Conservation (phyloP, 1,140 invertebrate species). For the Philotrypesis tridentata region DNA sequence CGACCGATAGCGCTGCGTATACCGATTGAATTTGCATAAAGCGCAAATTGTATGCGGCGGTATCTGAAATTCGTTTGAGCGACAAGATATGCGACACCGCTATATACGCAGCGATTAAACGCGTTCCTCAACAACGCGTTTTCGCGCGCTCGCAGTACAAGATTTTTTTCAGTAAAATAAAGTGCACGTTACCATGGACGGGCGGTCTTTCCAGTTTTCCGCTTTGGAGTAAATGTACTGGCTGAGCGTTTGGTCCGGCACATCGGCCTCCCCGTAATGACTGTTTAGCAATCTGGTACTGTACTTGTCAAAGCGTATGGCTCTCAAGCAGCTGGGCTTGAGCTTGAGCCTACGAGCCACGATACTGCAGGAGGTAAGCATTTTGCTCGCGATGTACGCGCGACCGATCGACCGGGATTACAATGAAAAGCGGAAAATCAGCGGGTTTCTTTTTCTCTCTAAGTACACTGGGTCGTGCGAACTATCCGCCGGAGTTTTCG, state of each 20-base stretch:
- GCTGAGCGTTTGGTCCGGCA: slow-evolving; percentile 72
- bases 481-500: background rate
- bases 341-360: slow-evolving; percentile 35
- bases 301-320: slow-evolving; percentile 40
- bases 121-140: too few relatives aligned
- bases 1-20: too few relatives aligned
- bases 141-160: background rate
- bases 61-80: too few relatives aligned
- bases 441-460: too few relatives aligned
- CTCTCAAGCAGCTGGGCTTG: slow-evolving; percentile 5
- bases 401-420: background rate
- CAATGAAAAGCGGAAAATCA: background rate
- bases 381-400: background rate
- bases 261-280: slow-evolving; percentile 72
- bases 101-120: too few relatives aligned
- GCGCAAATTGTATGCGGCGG: too few relatives aligned
- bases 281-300: slow-evolving; percentile 51
- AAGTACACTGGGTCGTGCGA: slow-evolving; percentile 16
- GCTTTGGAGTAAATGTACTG: slow-evolving; percentile 53
- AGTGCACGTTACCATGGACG: slow-evolving; percentile 52
- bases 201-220: slow-evolving; percentile 48
- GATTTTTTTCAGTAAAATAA: background rate
- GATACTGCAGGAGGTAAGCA: slow-evolving; percentile 41
- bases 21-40: too few relatives aligned
- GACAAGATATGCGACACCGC: too few relatives aligned